phyloP scores from a whole-genome alignment of 2,888 invertebrate genomes.

The Gymnoscelis rufifasciata region DNA sequence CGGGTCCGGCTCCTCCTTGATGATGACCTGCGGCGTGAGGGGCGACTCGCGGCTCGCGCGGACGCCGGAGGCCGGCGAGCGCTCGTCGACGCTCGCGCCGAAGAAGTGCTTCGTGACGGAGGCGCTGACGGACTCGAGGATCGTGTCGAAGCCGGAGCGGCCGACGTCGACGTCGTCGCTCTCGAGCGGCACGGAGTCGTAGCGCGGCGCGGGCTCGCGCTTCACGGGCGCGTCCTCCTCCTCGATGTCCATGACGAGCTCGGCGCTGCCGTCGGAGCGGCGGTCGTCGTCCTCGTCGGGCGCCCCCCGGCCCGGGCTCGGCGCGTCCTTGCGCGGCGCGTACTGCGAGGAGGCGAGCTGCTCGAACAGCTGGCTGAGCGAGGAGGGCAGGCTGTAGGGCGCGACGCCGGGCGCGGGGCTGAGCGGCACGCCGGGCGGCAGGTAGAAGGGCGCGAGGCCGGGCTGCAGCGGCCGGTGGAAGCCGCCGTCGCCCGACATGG shows the following conservation, averaged over 20 bases:
- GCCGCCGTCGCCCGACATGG: constrained; percentile 66
- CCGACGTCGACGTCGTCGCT: constrained; percentile 62
- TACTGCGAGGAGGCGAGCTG: constrained; percentile 78
- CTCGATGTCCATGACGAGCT: constrained; percentile 85
- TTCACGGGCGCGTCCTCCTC: constrained; percentile 75
- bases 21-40: constrained; percentile 43
- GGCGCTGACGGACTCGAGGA: constrained; percentile 86
- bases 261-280: constrained; percentile 75
- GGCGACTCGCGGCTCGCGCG: constrained; percentile 61
- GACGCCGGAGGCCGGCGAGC: constrained; percentile 77
- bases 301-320: constrained; percentile 65
- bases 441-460: constrained; percentile 81
- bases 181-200: constrained; percentile 56
- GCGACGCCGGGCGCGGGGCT: constrained; percentile 66
- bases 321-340: constrained; percentile 64
- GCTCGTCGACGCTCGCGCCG: constrained; percentile 83
- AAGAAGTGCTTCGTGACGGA: constrained; percentile 86
- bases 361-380: constrained; percentile 82
- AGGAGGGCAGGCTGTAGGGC: constrained; percentile 77
- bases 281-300: constrained; percentile 79
- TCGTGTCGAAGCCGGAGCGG: constrained; percentile 83
- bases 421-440: constrained; percentile 78
- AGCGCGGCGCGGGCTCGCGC: constrained; percentile 53
- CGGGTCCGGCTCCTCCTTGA: constrained; percentile 64
- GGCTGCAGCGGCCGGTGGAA: constrained; percentile 75